Conservation (phyloP, 2,797 vertebrate species). For the Platalea minor region DNA sequence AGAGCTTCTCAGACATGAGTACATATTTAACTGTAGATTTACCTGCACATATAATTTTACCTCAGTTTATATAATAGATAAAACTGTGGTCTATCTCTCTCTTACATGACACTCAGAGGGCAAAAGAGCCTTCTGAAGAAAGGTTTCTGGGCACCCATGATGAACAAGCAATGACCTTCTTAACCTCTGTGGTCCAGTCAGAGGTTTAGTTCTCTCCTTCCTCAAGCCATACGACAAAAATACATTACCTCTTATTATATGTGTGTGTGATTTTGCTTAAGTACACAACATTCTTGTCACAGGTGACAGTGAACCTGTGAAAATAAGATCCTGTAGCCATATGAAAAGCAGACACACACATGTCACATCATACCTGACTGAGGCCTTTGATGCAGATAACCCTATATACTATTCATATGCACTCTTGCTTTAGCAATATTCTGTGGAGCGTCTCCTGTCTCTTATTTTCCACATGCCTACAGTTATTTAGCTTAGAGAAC, state of each 20-base stretch:
- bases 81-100: background rate
- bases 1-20: background rate
- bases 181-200: background rate
- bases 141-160: background rate
- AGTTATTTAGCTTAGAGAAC: background rate
- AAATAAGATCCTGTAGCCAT: background rate
- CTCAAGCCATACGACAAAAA: background rate
- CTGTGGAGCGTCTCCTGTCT: background rate
- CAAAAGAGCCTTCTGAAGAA: background rate
- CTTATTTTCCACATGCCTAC: background rate
- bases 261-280: background rate
- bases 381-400: background rate
- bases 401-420: background rate
- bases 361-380: background rate
- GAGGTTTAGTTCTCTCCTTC: background rate
- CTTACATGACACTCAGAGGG: background rate
- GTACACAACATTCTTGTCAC: background rate
- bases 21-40: background rate
- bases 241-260: background rate
- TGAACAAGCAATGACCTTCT: background rate
- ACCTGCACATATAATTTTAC: background rate
- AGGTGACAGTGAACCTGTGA: background rate
- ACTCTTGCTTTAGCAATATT: background rate
- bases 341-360: background rate
- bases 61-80: background rate